A percentile compares a stretch with the other conserved stretches of the same genome.
Conservation (phyloP, 2,888 invertebrate genomes). For the Cheilosia vernalis region DNA sequence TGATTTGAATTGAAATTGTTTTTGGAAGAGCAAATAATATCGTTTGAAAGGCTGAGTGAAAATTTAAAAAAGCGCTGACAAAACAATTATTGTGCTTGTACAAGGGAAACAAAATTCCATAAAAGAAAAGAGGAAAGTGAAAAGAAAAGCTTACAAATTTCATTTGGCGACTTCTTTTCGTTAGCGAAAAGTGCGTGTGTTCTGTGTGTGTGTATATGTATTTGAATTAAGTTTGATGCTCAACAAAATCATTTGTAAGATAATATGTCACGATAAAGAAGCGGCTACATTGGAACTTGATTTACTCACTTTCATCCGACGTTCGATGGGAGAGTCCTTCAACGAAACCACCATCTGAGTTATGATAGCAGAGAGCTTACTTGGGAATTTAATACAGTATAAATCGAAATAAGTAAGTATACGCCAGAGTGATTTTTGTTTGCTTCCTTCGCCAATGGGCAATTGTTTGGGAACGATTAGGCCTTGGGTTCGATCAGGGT, state of each 20-base stretch:
- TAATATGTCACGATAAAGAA: slow-evolving; percentile 48
- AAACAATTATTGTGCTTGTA: slow-evolving; percentile 58
- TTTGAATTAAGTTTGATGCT: slow-evolving; percentile 17
- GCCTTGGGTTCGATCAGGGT: neutral
- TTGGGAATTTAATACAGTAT: slow-evolving; percentile 46
- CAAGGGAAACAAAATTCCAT: slow-evolving; percentile 20
- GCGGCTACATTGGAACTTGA: slow-evolving; percentile 49
- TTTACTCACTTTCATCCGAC: slow-evolving; percentile 25
- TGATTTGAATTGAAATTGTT: slow-evolving; percentile 63
- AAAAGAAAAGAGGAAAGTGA: neutral
- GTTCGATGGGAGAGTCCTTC: slow-evolving; percentile 3
- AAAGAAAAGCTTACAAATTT: slow-evolving; percentile 45
- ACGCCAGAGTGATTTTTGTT: slow-evolving; percentile 41
- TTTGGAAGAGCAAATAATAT: slow-evolving; percentile 41
- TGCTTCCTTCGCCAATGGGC: neutral
- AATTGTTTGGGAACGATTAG: slow-evolving; percentile 26
- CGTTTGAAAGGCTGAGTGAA: slow-evolving; percentile 42
- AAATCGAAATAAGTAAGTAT: slow-evolving; percentile 65
- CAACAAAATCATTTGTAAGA: slow-evolving; percentile 33
- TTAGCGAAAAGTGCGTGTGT: slow-evolving; percentile 32
- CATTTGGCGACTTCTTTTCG: slow-evolving; percentile 22
- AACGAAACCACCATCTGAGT: slow-evolving; percentile 40
- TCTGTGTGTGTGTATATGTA: slow-evolving; percentile 4
- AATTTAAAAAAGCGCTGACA: slow-evolving; percentile 47
- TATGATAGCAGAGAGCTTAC: slow-evolving; percentile 58